Base-by-base conservation (phyloP, 2,888 invertebrate species). In the Mongoloraphidia duomilia region DNA sequence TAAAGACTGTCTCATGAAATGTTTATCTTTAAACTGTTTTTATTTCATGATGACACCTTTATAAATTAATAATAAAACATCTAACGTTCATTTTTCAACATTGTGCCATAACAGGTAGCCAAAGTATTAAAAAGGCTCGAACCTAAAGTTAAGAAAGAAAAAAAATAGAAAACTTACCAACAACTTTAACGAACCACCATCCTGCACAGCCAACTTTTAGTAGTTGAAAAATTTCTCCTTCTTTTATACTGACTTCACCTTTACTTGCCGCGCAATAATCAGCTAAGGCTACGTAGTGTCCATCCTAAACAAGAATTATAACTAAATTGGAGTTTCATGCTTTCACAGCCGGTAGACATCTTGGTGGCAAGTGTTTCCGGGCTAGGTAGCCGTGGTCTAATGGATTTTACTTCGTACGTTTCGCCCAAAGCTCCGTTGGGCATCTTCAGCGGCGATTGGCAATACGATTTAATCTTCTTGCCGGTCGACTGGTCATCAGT, bases 151-250 rank as follows among this genome's bases (percentile, higher is more conserved):
- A 8, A 39, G 10, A 14, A 8, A 6, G 42, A 38, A 13, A 35
- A 12, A 33, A 36, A 5, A 42, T 26, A 47, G 17, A n/a, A 41
- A n/a, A 63, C 69, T 67, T 70, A 84, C 86, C 85, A 65, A 84
- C 73, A 50, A 87, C 77, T 61, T 86, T 84, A 63, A 93, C 89
- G 74, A 88, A 92, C 93, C 93, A 94, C 94, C 94, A 94, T 57
- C 94, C 93, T 57, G 91, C 91, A 71, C 89, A 90, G 64, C 93
- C 93, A 58, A 91, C 85, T 70, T 92, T 91, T 57, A 92, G 77
- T 57, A 94, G 76, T 65, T 92, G 90, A 57, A 94, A 82, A 59
- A 80, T 77, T 70, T 94, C 93, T 17, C 93, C 92, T 72, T 93
- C 93, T 52, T 80, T 79, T 73, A 94, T 80, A 55, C 87, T 85